Percentiles rank a stretch among this genome's conserved stretches.
Conservation (phyloP, 2,797 vertebrate genomes). For the Lutjanus argentimaculatus region DNA sequence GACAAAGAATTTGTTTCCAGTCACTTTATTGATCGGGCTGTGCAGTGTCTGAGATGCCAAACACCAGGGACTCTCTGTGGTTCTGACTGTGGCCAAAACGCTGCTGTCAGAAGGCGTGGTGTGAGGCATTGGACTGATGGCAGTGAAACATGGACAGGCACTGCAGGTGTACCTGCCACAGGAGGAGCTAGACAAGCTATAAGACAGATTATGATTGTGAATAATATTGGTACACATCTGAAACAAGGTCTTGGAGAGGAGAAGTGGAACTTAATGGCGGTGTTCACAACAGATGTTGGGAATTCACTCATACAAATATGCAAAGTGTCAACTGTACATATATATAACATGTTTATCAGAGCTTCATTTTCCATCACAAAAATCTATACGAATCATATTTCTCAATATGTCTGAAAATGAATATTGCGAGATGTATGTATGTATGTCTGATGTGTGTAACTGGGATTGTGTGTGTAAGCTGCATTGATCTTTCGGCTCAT, state of each 20-base stretch:
- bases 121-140: conserved; percentile 18
- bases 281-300: conserved; percentile 37
- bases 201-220: conserved; percentile 59
- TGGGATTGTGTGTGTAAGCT: conserved; percentile 47
- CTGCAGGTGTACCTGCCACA: conserved; percentile 37
- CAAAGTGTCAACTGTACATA: conserved; percentile 73
- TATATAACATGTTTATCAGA: conserved; percentile 49
- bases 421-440: conserved; percentile 52
- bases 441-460: conserved; percentile 40
- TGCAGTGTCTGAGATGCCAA: conserved; percentile 43
- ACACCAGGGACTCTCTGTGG: conserved; percentile 26
- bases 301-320: conserved; percentile 78
- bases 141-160: conserved; percentile 13
- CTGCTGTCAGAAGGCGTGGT: conserved; percentile 20
- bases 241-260: conserved; percentile 15
- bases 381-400: conserved; percentile 57
- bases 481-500: conserved; percentile 29
- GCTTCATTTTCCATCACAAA: conserved; percentile 51
- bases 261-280: conserved; percentile 27
- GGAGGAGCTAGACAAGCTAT: conserved; percentile 29
- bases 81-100: conserved; percentile 28
- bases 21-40: conserved; percentile 43
- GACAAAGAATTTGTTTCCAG: conserved; percentile 21
- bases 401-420: conserved; percentile 59
- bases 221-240: conserved; percentile 28